Evolutionary conservation across 2,888 invertebrate species (phyloP).

Genomic region (Diplazon laetatorius): DNA sequence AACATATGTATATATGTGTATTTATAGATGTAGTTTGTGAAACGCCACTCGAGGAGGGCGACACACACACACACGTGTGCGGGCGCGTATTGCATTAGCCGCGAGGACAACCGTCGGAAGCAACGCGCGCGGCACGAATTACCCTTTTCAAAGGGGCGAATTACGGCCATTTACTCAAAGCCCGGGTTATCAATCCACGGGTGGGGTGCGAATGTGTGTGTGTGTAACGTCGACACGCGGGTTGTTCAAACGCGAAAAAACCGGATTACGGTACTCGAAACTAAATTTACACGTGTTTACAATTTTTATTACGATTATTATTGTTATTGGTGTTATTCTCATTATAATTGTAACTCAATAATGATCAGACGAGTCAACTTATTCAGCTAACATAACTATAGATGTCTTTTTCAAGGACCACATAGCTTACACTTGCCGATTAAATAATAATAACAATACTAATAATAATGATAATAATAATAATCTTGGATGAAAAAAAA

Average conservation of each 20-base stretch:
- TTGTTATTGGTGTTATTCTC: neutral
- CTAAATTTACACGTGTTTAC: neutral
- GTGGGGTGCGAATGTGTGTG: conserved; percentile 21
- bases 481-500: neutral
- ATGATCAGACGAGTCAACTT: no score
- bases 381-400: no score
- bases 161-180: conserved; percentile 70
- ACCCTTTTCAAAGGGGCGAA: conserved; percentile 73
- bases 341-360: no score
- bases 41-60: no score
- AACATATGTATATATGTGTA: no score
- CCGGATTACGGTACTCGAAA: neutral
- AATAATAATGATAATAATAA: conserved; percentile 1
- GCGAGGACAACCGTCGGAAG: conserved; percentile 42
- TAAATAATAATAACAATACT: neutral
- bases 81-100: conserved; percentile 1
- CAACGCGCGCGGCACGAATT: conserved; percentile 68
- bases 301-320: no score
- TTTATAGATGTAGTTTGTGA: no score
- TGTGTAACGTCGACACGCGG: conserved; percentile 9
- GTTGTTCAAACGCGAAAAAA: neutral
- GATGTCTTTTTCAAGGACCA: no score
- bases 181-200: conserved; percentile 70
- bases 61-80: conserved; percentile 2
- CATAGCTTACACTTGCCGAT: neutral